These are phyloP conservation scores for Brachyalestes nurse DNA, from an alignment of 2,797 vertebrate genomes.

Conservation along the genomic window DNA sequence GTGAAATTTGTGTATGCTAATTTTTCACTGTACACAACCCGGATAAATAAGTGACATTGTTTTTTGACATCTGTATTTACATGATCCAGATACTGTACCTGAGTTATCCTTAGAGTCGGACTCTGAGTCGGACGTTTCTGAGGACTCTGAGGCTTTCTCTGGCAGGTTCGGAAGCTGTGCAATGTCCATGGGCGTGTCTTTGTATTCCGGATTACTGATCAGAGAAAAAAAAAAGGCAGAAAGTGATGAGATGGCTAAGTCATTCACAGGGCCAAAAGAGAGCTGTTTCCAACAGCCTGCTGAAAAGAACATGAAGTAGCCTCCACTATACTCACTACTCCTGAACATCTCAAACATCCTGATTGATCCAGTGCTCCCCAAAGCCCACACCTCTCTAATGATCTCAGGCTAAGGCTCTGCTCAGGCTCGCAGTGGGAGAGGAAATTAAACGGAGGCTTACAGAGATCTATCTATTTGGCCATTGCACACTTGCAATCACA, in stretches of 20 bases:
- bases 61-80: background rate
- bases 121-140: constrained; percentile 95
- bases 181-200: constrained; percentile 96
- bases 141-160: constrained; percentile 95
- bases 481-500: constrained; percentile 37
- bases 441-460: constrained; percentile 62
- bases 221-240: constrained; percentile 55
- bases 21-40: background rate
- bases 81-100: constrained; percentile 73
- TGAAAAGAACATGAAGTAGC: constrained; percentile 40
- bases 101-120: constrained; percentile 98
- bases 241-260: constrained; percentile 36
- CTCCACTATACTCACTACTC: constrained; percentile 45
- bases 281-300: constrained; percentile 39
- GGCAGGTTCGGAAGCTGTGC: constrained; percentile 94
- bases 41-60: background rate
- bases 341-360: constrained; percentile 53
- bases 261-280: constrained; percentile 40
- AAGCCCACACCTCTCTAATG: constrained; percentile 64
- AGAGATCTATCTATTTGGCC: constrained; percentile 61
- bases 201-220: constrained; percentile 91
- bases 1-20: background rate
- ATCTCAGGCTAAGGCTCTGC: constrained; percentile 55
- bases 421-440: constrained; percentile 42
- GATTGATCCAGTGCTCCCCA: constrained; percentile 61